Base-by-base conservation (phyloP, 2,113 vertebrate genomes). In the Colossoma macropomum region DNA sequence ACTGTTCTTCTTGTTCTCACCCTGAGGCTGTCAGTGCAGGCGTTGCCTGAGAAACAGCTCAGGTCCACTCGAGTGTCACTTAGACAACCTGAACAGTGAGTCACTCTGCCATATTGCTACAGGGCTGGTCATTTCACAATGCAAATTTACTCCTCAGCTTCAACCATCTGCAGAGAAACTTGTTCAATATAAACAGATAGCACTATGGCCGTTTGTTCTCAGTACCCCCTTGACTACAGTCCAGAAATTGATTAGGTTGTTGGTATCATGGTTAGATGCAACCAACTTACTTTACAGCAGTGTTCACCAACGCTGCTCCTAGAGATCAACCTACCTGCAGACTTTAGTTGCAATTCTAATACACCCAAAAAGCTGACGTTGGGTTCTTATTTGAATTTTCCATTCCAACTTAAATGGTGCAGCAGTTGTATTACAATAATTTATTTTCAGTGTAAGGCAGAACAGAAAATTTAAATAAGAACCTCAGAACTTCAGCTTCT, bases 31-130 rank as follows among this genome's bases (percentile, higher is more conserved):
- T 60, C 82, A 86, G 86, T 83, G 84, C 15, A 60, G 27, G 23
- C 17, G 87, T 90, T 85, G 65, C 87, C 83, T 38, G 11, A 38
- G 88, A 63, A 85, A 90, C 87, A 1, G 45, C 16, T 38, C 16
- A 45, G 12, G 87, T 63, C 75, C 74, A 79, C 84, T 89, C 72
- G 56, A 45, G 65, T 66, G 87, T 89, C 87, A 84, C 89, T 56
- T 68, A 81, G 87, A 86, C 81, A 52, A 91, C 84, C 56, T 34
- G 63, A 38, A 30, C 65, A 45, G 23, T 28, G 30, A 71, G 34
- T 65, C 70, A 75, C 52, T 79, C 25, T 70, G 25, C 68, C 75
- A 70, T 75, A 79, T 52, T 45, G 54, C 41, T 60, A 54, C 34
- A 71, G 21, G 59, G 28, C 0, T 71, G 65, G 48, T 38, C 41